Evolutionary conservation across 2,113 vertebrate species (phyloP).

Genomic region (Indri indri): DNA sequence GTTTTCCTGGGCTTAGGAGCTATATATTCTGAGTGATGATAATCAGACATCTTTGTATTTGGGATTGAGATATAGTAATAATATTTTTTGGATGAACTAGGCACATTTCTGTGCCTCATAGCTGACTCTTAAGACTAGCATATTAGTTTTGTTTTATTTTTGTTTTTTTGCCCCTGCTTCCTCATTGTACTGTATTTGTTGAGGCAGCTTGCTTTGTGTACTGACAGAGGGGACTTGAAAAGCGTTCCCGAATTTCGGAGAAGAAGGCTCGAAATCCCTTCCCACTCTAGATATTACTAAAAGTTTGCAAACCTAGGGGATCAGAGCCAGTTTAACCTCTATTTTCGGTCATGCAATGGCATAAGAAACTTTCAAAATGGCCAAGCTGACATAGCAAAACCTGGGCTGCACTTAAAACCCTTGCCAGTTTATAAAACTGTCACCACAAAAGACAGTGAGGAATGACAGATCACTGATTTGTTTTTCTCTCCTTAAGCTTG

Average conservation of each 20-base stretch:
- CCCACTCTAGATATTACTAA: not conserved
- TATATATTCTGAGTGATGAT: not conserved
- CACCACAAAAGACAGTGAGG: not conserved
- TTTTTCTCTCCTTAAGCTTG: not conserved
- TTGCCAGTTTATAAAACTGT: not conserved
- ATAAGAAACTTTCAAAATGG: slow-evolving; percentile 26
- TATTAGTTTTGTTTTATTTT: not conserved
- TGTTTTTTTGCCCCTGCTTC: not conserved
- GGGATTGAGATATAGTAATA: not conserved
- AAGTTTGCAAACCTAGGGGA: not conserved
- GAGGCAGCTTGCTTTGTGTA: not conserved
- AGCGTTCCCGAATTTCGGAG: not conserved
- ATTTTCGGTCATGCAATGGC: not conserved
- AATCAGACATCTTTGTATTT: not conserved
- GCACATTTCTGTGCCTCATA: not conserved
- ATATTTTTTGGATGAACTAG: not conserved
- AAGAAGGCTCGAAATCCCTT: not conserved
- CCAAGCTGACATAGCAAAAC: not conserved
- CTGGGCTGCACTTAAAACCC: not conserved
- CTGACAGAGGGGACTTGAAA: not conserved
- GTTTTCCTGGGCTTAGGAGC: not conserved
- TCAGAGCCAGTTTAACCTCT: not conserved
- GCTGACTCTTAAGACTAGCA: not conserved
- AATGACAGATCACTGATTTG: not conserved
- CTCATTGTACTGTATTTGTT: not conserved